Conservation (phyloP, 2,797 vertebrate genomes). For the Chrosomus eos region DNA sequence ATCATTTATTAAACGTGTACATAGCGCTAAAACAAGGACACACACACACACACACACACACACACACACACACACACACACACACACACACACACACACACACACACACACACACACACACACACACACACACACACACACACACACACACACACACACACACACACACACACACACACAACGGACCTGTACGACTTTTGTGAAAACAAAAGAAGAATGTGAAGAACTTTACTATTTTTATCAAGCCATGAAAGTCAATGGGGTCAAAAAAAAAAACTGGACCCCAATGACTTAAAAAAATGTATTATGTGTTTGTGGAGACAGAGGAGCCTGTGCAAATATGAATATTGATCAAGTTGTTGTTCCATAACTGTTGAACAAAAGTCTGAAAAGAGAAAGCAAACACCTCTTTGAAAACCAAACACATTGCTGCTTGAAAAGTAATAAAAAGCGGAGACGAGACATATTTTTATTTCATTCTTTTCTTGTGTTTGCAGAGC, state of each 20-base stretch:
- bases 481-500: conserved; percentile 56
- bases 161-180: background rate
- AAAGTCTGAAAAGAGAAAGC: conserved; percentile 40
- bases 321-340: conserved; percentile 35
- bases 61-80: background rate
- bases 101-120: background rate
- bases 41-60: conserved; percentile 40
- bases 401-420: conserved; percentile 52
- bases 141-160: background rate
- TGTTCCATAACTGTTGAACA: conserved; percentile 59
- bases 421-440: conserved; percentile 35
- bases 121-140: conserved; percentile 46
- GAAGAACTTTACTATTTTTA: background rate
- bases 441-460: conserved; percentile 51
- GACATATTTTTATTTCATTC: conserved; percentile 46
- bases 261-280: conserved; percentile 54
- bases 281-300: background rate
- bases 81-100: conserved; percentile 40
- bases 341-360: conserved; percentile 62
- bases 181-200: background rate
- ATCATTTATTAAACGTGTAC: conserved; percentile 23
- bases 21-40: conserved; percentile 15
- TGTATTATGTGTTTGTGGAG: background rate
- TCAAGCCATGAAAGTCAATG: conserved; percentile 49
- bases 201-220: background rate